These are phyloP conservation scores for Zophobas atratus DNA, from an alignment of 1,140 invertebrate species.

Conservation along the genomic window DNA sequence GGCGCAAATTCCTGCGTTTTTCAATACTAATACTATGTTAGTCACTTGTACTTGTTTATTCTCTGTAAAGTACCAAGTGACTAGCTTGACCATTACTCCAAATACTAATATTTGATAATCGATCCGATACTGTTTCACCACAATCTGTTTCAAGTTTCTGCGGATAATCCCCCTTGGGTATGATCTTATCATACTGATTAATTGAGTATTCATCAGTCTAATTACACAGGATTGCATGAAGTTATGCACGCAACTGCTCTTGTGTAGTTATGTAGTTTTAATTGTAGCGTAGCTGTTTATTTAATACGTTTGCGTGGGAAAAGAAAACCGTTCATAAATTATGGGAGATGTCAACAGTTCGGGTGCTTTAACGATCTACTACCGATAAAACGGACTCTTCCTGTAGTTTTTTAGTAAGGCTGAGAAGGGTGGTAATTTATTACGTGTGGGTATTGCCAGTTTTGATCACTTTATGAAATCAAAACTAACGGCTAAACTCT, in stretches of 20 bases:
- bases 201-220: constrained; percentile 31
- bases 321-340: constrained; percentile 19
- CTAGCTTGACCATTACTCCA: not conserved
- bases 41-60: too few species aligned
- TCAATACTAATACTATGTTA: too few species aligned
- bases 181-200: constrained; percentile 25
- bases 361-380: constrained; percentile 3
- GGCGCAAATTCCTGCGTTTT: too few species aligned
- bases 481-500: too few species aligned
- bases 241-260: constrained; percentile 24
- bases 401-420: too few species aligned
- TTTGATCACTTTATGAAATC: too few species aligned
- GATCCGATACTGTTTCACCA: not conserved
- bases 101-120: not conserved
- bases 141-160: constrained; percentile 6
- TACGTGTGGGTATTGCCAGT: too few species aligned
- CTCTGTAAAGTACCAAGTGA: too few species aligned
- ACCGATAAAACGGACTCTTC: not conserved
- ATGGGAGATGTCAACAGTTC: constrained; percentile 15
- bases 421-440: too few species aligned
- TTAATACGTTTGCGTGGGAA: constrained; percentile 27
- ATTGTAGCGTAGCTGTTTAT: constrained; percentile 23
- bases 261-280: constrained; percentile 5
- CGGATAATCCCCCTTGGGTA: constrained; percentile 2
- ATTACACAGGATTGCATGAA: constrained; percentile 10